Percentiles rank a stretch among this genome's conserved stretches.
These are phyloP conservation scores for Salticus scenicus DNA, from an alignment of 2,888 invertebrate genomes.

Conservation along the genomic window DNA sequence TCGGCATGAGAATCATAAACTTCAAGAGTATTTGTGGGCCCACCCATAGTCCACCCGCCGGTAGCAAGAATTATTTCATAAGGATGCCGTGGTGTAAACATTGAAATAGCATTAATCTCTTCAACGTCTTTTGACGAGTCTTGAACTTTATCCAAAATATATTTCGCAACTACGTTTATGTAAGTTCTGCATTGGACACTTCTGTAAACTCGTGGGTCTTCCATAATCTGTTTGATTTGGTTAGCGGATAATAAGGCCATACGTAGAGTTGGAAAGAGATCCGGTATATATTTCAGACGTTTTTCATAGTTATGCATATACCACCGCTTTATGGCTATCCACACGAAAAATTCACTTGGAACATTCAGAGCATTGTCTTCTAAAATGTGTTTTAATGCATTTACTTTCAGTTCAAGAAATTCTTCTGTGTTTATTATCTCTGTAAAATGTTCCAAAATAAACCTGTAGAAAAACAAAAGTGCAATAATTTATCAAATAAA, in stretches of 20 bases:
- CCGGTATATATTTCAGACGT: neutral
- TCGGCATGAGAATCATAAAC: conserved; percentile 26
- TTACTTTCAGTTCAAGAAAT: neutral
- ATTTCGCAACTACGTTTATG: conserved; percentile 16
- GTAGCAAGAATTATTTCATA: neutral
- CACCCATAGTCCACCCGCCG: conserved; percentile 18
- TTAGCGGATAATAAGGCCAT: conserved; percentile 7
- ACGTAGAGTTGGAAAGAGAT: neutral
- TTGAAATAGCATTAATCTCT: neutral
- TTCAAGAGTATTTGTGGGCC: neutral
- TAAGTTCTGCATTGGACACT: neutral
- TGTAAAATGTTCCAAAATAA: conserved; percentile 2
- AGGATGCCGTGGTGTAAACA: conserved; percentile 28
- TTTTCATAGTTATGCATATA: neutral
- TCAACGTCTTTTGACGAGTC: neutral
- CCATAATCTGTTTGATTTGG: conserved; percentile 22
- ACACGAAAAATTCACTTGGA: neutral
- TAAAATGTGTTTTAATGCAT: neutral
- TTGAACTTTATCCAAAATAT: conserved; percentile 7
- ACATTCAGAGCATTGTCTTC: conserved; percentile 15
- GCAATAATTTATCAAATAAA: too few species aligned
- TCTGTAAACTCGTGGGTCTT: conserved; percentile 7
- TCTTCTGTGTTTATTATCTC: conserved; percentile 9
- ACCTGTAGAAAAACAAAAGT: conserved; percentile 14
- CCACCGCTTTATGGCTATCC: conserved; percentile 26